A percentile compares a stretch with the other conserved stretches of the same genome.
These are phyloP conservation scores for Colius striatus DNA, from an alignment of 2,113 vertebrate species.

Conservation along the genomic window DNA sequence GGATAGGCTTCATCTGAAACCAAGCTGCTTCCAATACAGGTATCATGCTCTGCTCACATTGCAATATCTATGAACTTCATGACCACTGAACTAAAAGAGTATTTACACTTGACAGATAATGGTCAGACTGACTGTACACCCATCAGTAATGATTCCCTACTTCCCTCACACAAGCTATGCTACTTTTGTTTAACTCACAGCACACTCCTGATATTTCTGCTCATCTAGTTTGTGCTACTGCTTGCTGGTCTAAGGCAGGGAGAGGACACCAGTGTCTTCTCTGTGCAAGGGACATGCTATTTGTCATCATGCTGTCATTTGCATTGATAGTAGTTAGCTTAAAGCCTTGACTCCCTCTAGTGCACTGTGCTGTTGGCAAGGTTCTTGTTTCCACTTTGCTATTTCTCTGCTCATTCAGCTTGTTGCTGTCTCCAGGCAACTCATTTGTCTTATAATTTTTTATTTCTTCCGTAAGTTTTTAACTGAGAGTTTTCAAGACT, in stretches of 20 bases:
- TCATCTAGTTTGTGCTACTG: not conserved
- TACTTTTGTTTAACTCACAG: not conserved
- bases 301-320: not conserved
- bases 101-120: not conserved
- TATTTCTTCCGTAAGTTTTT: not conserved
- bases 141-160: not conserved
- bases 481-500: not conserved
- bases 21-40: not conserved
- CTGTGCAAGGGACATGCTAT: fast-evolving
- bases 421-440: not conserved
- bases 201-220: not conserved
- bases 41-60: not conserved
- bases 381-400: not conserved
- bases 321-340: not conserved
- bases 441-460: not conserved
- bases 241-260: not conserved
- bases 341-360: not conserved
- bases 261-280: not conserved
- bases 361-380: not conserved
- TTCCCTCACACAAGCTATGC: not conserved
- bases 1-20: not conserved
- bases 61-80: not conserved
- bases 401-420: not conserved
- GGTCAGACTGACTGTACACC: not conserved
- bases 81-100: not conserved